Evolutionary conservation across 1,140 invertebrate species (phyloP).

Genomic region (Leptinotarsa texana): DNA sequence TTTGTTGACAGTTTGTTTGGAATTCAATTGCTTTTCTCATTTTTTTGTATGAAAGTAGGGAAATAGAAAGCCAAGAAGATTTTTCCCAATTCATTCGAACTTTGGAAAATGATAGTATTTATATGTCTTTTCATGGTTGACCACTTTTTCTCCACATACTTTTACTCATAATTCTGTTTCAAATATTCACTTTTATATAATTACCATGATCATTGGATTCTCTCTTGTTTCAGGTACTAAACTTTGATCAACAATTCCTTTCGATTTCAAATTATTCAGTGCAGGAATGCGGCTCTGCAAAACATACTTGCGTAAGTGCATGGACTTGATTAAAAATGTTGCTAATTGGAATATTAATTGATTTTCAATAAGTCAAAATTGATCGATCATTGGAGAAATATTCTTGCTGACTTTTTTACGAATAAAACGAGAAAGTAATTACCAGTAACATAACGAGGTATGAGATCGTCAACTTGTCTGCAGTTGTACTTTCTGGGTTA

Average conservation of each 20-base stretch:
- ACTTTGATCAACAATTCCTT: background rate
- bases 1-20: too few relatives aligned
- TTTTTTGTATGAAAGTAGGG: too few relatives aligned
- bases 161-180: too few relatives aligned
- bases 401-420: background rate
- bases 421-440: background rate
- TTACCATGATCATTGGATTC: background rate
- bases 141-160: too few relatives aligned
- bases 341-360: background rate
- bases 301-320: background rate
- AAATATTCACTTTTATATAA: background rate
- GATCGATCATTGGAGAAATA: background rate
- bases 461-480: slow-evolving; percentile 1
- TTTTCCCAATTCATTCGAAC: too few relatives aligned
- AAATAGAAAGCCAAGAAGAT: too few relatives aligned
- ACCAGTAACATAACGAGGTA: background rate
- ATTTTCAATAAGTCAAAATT: background rate
- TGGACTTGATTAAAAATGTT: background rate
- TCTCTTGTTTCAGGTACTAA: slow-evolving; percentile 1
- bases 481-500: background rate
- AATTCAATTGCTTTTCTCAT: too few relatives aligned
- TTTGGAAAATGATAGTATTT: too few relatives aligned
- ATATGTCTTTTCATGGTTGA: too few relatives aligned
- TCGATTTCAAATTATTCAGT: background rate
- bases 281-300: background rate